Evolutionary conservation across 2,888 invertebrate species (phyloP).

Genomic region (Xanthia togata): DNA sequence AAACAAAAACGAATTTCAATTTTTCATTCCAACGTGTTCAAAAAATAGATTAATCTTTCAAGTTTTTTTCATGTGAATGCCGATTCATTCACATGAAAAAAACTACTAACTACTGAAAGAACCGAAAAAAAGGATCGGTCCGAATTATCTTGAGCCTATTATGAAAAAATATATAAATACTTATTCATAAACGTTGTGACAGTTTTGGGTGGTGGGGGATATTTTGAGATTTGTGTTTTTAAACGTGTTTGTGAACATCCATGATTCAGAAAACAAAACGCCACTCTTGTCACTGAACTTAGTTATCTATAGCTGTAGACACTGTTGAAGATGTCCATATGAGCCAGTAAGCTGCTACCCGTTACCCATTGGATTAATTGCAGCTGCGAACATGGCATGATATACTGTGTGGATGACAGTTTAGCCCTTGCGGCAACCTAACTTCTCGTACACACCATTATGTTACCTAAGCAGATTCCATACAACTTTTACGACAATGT

Average conservation of each 20-base stretch:
- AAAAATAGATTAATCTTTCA: not conserved
- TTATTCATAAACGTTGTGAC: not conserved
- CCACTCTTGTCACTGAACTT: not conserved
- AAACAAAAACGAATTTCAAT: too few relatives aligned
- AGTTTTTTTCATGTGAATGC: not conserved
- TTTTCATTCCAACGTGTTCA: too few relatives aligned
- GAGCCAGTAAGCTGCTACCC: not conserved
- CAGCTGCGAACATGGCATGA: not conserved
- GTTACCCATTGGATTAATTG: constrained; percentile 1
- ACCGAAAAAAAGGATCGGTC: too few relatives aligned
- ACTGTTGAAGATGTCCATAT: not conserved
- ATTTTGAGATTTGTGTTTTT: not conserved
- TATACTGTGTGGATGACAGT: not conserved
- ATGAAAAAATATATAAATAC: too few relatives aligned
- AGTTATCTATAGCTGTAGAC: not conserved
- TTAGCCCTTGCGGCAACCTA: not conserved
- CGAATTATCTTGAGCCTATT: too few relatives aligned
- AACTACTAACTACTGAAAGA: not conserved
- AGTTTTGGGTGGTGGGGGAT: not conserved
- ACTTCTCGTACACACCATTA: constrained; percentile 3
- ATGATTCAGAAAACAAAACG: not conserved
- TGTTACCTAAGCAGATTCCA: constrained; percentile 18
- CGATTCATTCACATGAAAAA: too few relatives aligned
- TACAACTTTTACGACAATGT: constrained; percentile 23
- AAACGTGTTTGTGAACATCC: not conserved